Percentiles rank a stretch among this genome's conserved stretches.
phyloP scores from a whole-genome alignment of 2,797 vertebrate genomes.

The Tangara arthus region DNA sequence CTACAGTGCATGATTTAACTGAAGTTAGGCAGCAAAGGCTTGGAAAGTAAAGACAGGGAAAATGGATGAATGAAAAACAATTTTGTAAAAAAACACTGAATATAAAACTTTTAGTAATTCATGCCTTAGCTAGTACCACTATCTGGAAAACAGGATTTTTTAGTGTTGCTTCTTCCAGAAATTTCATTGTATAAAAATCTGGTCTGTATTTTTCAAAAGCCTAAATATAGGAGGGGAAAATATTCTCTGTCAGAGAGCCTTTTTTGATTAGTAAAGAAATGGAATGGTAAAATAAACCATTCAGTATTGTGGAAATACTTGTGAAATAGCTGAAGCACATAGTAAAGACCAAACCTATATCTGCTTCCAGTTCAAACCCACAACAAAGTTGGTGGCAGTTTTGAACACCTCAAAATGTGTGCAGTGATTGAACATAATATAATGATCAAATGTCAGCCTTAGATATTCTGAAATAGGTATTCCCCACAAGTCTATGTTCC shows the following conservation, averaged over 20 bases:
- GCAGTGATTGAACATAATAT: not conserved
- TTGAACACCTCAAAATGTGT: not conserved
- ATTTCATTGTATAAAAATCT: not conserved
- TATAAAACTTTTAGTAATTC: not conserved
- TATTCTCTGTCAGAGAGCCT: not conserved
- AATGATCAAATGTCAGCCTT: not conserved
- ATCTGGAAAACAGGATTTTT: not conserved
- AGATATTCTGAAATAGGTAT: not conserved
- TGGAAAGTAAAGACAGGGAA: not conserved
- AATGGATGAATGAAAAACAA: not conserved
- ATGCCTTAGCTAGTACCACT: not conserved
- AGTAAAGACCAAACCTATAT: not conserved
- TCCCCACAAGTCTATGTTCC: not conserved
- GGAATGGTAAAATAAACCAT: not conserved
- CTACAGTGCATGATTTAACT: not conserved
- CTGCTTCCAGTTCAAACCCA: not conserved
- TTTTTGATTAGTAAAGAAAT: conserved; percentile 2
- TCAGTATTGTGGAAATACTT: not conserved
- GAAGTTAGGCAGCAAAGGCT: conserved; percentile 25
- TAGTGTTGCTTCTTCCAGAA: not conserved
- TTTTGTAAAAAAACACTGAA: not conserved
- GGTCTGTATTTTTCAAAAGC: not conserved
- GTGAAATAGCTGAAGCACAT: not conserved
- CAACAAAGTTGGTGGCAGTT: not conserved
- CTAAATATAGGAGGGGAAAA: not conserved